Evolutionary conservation across 2,888 invertebrate genomes (phyloP).

Genomic region (Ommatoiulus sabulosus): DNA sequence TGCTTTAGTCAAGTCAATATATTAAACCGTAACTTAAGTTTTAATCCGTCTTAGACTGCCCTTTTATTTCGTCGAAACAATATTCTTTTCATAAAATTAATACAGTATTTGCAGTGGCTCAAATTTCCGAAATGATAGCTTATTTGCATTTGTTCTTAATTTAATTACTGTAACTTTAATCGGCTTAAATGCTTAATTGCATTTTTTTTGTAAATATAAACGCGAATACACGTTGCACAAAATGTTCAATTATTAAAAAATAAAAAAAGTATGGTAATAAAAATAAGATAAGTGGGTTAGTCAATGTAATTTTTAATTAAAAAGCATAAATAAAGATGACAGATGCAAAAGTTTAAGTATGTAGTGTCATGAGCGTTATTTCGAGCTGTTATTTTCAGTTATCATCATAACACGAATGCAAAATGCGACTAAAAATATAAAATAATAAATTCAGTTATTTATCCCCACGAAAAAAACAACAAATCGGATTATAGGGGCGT

Average conservation of each 20-base stretch:
- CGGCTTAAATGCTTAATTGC: conserved; percentile 19
- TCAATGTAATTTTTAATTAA: neutral
- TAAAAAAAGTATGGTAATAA: neutral
- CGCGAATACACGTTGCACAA: too few species aligned
- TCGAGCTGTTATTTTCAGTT: neutral
- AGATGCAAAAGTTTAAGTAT: neutral
- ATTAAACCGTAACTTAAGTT: neutral
- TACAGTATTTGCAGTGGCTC: neutral
- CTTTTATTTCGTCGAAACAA: neutral
- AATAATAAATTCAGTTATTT: conserved; percentile 1
- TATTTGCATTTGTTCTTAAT: conserved; percentile 1
- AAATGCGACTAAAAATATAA: neutral
- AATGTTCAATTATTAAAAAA: neutral
- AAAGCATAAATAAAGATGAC: neutral
- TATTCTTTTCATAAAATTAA: neutral
- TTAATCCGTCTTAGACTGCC: neutral
- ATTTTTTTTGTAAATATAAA: neutral
- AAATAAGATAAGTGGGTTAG: neutral
- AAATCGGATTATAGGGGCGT: neutral
- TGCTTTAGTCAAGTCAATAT: neutral
- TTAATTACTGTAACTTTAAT: conserved; percentile 1
- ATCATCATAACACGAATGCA: neutral
- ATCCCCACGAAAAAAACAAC: neutral
- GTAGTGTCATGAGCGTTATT: neutral
- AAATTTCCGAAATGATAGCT: neutral